Evolutionary conservation across 2,797 vertebrate genomes (phyloP), one percentile per base, ranked within the genome.

Genomic region (Brotogeris chrysoptera): DNA sequence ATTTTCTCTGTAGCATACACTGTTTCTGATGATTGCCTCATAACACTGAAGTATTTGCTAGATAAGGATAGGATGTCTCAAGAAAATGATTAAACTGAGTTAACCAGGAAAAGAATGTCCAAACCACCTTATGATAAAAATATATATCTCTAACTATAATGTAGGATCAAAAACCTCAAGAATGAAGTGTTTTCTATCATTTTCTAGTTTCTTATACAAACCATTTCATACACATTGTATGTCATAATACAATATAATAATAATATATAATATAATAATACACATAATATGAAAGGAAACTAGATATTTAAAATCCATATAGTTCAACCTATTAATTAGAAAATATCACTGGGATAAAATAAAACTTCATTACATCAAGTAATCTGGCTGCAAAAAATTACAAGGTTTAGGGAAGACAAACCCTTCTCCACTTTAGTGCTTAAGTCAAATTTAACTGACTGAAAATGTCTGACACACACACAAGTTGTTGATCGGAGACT

Each of bases 351-450:
- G 7, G 15, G 14, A n/a, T 69, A 73, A 82, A 66, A 4, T 32
- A 79, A 64, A 50, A 5, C 1, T 30, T n/a, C 21, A 59, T 36
- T 59, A 38, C 20, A 47, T 44, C 11, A 61, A 70, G 8, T 5
- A 73, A 16, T 24, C 15, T 53, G 60, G 7, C 39, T 36, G 6
- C 6, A 39, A 69, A 64, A 80, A 60, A 2, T 59, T 3, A 16
- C 59, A 53, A 36, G 2, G 3, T 30, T 69, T 80, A 78, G 24
- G 27, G 12, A 76, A 59, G 25, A 73, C 3, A 27, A 80, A 50
- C 30, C 4, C 9, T 43, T 57, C 21, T 57, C 20, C 0, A 1
- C 11, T 41, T 69, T 17, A 24, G 11, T 3, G 2, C 9, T 52
- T 16, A 76, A 71, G 5, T 60, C 5, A 79, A 43, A 65, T 79